These are phyloP conservation scores for Cotesia chilonis DNA, from an alignment of 1,140 invertebrate genomes.

Conservation along the genomic window DNA sequence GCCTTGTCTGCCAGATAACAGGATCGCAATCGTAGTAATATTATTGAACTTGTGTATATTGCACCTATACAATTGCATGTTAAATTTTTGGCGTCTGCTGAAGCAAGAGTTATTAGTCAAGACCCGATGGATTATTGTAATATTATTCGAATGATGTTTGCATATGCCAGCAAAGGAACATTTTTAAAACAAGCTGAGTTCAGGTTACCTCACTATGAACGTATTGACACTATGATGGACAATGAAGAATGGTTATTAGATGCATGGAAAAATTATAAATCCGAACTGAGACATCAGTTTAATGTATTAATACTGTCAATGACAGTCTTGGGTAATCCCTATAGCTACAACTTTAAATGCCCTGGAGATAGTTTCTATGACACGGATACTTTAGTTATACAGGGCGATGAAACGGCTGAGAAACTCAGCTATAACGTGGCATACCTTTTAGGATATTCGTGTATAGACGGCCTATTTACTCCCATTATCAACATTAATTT, in stretches of 20 bases:
- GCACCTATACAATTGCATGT: constrained; percentile 75
- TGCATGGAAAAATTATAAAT: constrained; percentile 76
- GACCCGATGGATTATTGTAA: constrained; percentile 49
- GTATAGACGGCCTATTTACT: constrained; percentile 46
- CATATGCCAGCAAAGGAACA: constrained; percentile 52
- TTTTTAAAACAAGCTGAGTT: constrained; percentile 68
- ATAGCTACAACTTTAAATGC: constrained; percentile 67
- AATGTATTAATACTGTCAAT: constrained; percentile 88
- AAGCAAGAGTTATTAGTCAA: constrained; percentile 45
- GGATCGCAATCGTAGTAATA: constrained; percentile 47
- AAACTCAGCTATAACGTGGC: constrained; percentile 52
- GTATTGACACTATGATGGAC: constrained; percentile 72
- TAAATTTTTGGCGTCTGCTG: constrained; percentile 68
- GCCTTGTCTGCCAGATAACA: constrained; percentile 27
- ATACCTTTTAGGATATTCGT: constrained; percentile 52
- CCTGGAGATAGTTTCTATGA: constrained; percentile 45
- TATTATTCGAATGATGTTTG: constrained; percentile 51
- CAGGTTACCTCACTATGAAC: constrained; percentile 81
- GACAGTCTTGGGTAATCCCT: constrained; percentile 92
- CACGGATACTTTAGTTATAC: constrained; percentile 41
- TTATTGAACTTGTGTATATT: constrained; percentile 76
- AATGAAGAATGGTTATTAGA: constrained; percentile 69
- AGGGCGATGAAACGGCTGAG: constrained; percentile 54
- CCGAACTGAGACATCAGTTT: constrained; percentile 86
- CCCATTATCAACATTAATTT: constrained; percentile 45